Evolutionary conservation across 1,140 invertebrate species (phyloP), one percentile per base, ranked within the genome.

Genomic region (Drosophila sp.): DNA sequence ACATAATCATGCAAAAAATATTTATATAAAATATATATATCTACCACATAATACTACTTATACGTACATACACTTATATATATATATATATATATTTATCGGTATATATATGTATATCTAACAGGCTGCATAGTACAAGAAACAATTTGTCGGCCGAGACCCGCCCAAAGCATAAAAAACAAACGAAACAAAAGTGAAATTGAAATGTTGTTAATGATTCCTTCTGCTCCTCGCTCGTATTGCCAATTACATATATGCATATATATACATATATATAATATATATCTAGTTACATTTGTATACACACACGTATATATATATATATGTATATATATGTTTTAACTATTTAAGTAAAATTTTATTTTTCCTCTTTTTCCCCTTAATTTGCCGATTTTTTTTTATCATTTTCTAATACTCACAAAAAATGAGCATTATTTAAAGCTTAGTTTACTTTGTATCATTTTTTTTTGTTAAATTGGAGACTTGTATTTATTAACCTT

Each of bases 191-290:
- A 78, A 66, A 67, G 47, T 62, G 58, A 64, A 70, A 50, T 76
- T 60, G 74, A 65, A 61, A 81, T 64, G 76, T 79, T 86, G 57
- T 83, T 86, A 76, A 89, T 77, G 69, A 87, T 80, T 87, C 72
- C 67, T 83, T 77, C 76, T 80, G 77, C 65, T 86, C 77, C 90
- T 91, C 90, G 85, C 90, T 90, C 90, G 63, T 79, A 90, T 90
- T 91, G 90, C 90, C 90, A 91, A 91, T 85, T 91, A 79, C 82
- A 70, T 86, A 78, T 47, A 25, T 41, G 40, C 40, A 41, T 7
- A 47, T 47, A 25, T 8, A 44, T 44, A 47, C 8, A 47, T 47
- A 47, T 41, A 40, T 11, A 41, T 41, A 17, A 41, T 41, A 41
- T 41, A 41, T 17, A 41, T 41, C 3, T 41, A 38, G 35, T 38